These are phyloP conservation scores for Parotia lawesii DNA, from an alignment of 2,113 vertebrate genomes.

Conservation along the genomic window DNA sequence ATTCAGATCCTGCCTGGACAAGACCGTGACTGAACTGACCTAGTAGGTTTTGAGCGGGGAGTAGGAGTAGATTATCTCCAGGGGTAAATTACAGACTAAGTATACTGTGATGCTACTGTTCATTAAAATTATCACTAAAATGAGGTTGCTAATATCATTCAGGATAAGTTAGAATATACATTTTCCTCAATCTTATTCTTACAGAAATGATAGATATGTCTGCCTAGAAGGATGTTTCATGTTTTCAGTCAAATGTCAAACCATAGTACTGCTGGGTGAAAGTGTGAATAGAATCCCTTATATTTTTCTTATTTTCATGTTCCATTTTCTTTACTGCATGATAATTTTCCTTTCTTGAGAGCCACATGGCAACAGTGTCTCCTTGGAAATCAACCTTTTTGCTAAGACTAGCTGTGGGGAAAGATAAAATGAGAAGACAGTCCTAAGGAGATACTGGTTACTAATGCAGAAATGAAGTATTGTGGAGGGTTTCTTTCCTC, in stretches of 20 bases:
- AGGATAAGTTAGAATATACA: background rate
- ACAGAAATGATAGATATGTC: background rate
- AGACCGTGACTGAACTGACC: background rate
- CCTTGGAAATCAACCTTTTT: background rate
- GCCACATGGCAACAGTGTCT: background rate
- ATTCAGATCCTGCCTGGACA: background rate
- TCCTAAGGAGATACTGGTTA: background rate
- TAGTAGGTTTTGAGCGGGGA: background rate
- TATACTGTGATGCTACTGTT: background rate
- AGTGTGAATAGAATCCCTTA: background rate
- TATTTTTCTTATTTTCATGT: background rate
- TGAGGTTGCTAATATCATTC: background rate
- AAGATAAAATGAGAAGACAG: background rate
- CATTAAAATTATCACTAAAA: background rate
- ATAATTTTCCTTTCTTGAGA: background rate
- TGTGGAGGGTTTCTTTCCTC: background rate
- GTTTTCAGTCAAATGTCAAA: background rate
- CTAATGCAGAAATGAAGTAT: background rate
- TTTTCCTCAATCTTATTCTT: background rate
- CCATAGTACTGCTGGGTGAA: background rate
- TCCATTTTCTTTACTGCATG: background rate
- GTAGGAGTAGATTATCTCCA: background rate
- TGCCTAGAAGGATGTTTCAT: background rate
- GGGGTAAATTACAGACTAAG: background rate
- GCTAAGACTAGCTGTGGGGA: background rate